Conservation (phyloP, 1,140 invertebrate species). For the Caenorhabditis inopinata region DNA sequence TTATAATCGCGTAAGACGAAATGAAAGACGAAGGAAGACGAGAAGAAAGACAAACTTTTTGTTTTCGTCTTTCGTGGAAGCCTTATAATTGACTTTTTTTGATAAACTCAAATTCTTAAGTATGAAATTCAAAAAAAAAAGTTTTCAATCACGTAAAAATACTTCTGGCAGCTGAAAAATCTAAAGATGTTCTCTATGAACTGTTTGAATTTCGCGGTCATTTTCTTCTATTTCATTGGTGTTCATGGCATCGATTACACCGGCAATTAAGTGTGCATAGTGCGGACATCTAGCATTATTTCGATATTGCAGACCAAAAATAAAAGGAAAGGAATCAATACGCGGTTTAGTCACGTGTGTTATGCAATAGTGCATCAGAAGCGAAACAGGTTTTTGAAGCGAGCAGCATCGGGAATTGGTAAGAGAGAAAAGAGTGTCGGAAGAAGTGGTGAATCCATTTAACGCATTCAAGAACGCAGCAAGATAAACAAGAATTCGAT, state of each 20-base stretch:
- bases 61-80: too few relatives aligned
- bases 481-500: too few relatives aligned
- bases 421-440: not conserved
- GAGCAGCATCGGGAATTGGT: conserved; percentile 8
- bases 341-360: not conserved
- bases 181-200: too few relatives aligned
- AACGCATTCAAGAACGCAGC: not conserved
- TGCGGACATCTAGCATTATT: not conserved
- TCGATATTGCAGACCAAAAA: not conserved
- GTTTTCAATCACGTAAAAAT: too few relatives aligned
- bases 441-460: not conserved
- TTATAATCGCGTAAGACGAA: too few relatives aligned
- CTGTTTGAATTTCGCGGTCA: not conserved
- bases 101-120: too few relatives aligned
- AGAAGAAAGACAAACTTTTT: too few relatives aligned
- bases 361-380: not conserved
- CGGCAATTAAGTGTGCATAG: conserved; percentile 4
- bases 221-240: not conserved
- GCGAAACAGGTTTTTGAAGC: conserved; percentile 12
- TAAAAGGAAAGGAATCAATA: not conserved
- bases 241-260: conserved; percentile 21
- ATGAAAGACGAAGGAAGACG: too few relatives aligned
- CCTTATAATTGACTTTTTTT: too few relatives aligned
- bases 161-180: too few relatives aligned
- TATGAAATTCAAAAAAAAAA: too few relatives aligned